Evolutionary conservation across 2,888 invertebrate genomes (phyloP).

Genomic region (Clunio marinus): DNA sequence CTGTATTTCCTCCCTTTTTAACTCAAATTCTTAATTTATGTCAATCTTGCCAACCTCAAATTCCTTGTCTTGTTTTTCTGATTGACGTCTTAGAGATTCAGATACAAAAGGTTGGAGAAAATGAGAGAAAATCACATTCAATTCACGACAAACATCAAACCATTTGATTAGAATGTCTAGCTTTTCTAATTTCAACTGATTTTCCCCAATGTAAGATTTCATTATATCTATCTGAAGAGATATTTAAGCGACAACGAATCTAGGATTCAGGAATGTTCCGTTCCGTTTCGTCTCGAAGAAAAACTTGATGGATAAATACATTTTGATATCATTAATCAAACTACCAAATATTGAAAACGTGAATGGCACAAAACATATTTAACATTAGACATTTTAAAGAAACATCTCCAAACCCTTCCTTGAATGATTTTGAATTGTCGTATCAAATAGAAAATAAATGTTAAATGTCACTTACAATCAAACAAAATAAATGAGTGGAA

Average conservation of each 20-base stretch:
- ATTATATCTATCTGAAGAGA: not conserved
- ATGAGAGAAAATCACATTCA: slow-evolving; percentile 28
- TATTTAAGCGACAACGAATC: slow-evolving; percentile 16
- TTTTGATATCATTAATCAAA: slow-evolving; percentile 35
- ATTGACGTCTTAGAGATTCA: not conserved
- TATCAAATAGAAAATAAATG: slow-evolving; percentile 37
- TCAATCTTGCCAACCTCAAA: slow-evolving; percentile 2
- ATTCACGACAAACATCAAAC: slow-evolving; percentile 28
- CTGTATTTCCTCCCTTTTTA: not conserved
- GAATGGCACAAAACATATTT: not conserved
- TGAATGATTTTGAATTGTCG: not conserved
- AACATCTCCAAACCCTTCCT: too few species aligned
- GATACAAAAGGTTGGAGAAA: not conserved
- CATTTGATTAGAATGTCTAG: slow-evolving; percentile 28
- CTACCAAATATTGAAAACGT: slow-evolving; percentile 25
- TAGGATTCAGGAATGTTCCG: not conserved
- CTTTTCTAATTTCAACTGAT: slow-evolving; percentile 21
- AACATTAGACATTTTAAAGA: not conserved
- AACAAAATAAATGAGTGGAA: not conserved
- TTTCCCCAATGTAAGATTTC: slow-evolving; percentile 19
- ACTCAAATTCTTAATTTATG: slow-evolving; percentile 15
- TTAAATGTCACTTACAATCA: slow-evolving; percentile 33
- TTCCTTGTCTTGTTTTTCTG: not conserved
- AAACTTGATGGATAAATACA: not conserved
- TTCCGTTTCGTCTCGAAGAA: not conserved